Evolutionary conservation across 92 coral and sea anemone genomes (phyloP).

Genomic region (Montipora capitata): DNA sequence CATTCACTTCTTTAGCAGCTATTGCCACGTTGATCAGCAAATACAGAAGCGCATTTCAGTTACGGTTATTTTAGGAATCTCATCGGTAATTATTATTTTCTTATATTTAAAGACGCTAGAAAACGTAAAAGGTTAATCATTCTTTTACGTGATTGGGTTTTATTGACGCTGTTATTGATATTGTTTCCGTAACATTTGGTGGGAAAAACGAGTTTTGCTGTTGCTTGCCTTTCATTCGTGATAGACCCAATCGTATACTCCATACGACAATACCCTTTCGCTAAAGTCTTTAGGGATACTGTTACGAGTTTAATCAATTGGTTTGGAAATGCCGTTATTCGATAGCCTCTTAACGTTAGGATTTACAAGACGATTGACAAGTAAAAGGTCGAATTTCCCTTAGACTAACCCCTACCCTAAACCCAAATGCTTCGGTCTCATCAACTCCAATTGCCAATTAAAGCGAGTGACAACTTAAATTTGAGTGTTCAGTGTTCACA

Average conservation of each 20-base stretch:
- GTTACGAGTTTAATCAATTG: neutral
- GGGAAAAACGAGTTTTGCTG: constrained; percentile 1
- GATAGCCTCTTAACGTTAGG: neutral
- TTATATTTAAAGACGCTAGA: constrained; percentile 46
- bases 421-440: too few species aligned
- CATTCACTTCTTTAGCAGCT: constrained; percentile 7
- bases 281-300: neutral
- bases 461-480: too few species aligned
- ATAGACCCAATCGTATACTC: constrained; percentile 32
- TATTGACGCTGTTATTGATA: constrained; percentile 54
- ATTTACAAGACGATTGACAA: neutral
- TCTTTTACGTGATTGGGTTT: constrained; percentile 48
- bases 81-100: constrained; percentile 40
- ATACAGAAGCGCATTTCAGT: neutral
- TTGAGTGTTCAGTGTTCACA: too few species aligned
- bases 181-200: constrained; percentile 34
- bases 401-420: too few species aligned
- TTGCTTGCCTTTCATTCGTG: constrained; percentile 16
- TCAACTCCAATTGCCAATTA: too few species aligned
- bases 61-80: neutral
- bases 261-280: constrained; percentile 8
- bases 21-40: constrained; percentile 19
- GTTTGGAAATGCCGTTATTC: neutral
- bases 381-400: neutral
- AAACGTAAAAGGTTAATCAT: constrained; percentile 18